Base-by-base conservation (phyloP, 2,888 invertebrate species). In the Pheosia tremula region DNA sequence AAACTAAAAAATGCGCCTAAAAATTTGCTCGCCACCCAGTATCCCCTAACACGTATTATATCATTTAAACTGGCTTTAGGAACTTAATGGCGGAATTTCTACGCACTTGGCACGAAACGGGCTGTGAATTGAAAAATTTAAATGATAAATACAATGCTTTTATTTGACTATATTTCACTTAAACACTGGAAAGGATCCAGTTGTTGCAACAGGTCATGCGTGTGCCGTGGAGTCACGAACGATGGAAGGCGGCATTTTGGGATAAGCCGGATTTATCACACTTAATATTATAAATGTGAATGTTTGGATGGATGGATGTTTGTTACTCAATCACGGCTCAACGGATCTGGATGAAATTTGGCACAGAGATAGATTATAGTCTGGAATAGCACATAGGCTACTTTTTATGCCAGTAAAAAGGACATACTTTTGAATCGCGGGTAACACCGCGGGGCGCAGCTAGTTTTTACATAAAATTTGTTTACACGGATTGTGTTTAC, bases 71-170 rank as follows among this genome's bases (percentile, higher is more conserved):
- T 64, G 64, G 61, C 65, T 63, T 66, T 47, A 37, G 57, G 69
- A 66, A 70, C 68, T 70, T 71, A 66, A 74, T 71, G 64, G 64
- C 61, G 65, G 55, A 53, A 47, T 69, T 68, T 57, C 70, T 69
- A 79, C 81, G 83, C 86, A 81, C 82, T 90, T 92, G 92, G 92
- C 91, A 92, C 80, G 76, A 77, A 73, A 79, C 66, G 73, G 73
- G 79, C 72, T 77, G 84, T 71, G 82, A 88, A 93, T 92, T 93
- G 93, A 93, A 93, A 93, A 93, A 92, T 92, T 87, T 91, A 89
- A 92, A 93, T 92, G 90, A 89, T 91, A 92, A 91, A 83, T 88
- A 81, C 82, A 83, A 83, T 80, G 85, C 72, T 83, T 88, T 89
- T 90, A 89, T 89, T 88, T 87, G 85, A 87, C 86, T 86, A 85